Conservation (phyloP, 1,140 invertebrate genomes). For the Ganaspis sp. region DNA sequence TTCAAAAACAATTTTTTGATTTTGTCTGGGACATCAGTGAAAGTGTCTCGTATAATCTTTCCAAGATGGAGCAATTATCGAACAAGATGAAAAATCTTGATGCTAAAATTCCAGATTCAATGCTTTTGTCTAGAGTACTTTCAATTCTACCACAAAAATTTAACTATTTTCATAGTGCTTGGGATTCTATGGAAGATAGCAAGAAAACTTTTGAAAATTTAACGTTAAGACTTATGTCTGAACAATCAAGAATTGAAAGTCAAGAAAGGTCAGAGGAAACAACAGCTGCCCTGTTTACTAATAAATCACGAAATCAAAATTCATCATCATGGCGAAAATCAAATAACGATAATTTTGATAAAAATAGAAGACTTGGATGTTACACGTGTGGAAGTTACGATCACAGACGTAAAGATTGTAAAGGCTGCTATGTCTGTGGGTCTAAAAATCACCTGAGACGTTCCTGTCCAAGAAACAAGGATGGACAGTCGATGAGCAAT, state of each 20-base stretch:
- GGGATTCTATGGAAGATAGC: slow-evolving; percentile 56
- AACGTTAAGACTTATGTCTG: slow-evolving; percentile 56
- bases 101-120: background rate
- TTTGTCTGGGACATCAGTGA: slow-evolving; percentile 34
- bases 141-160: slow-evolving; percentile 54
- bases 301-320: background rate
- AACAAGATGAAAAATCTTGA: slow-evolving; percentile 33
- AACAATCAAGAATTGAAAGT: slow-evolving; percentile 55
- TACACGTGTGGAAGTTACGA: background rate
- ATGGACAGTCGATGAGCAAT: background rate
- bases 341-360: background rate
- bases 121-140: slow-evolving; percentile 19
- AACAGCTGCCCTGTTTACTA: background rate
- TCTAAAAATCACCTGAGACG: background rate
- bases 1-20: slow-evolving; percentile 53
- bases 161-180: slow-evolving; percentile 57
- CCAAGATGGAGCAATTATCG: slow-evolving; percentile 31
- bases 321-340: background rate
- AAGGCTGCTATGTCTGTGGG: background rate
- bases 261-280: background rate
- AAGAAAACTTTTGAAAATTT: slow-evolving; percentile 60
- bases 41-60: slow-evolving; percentile 30
- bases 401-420: slow-evolving; percentile 11
- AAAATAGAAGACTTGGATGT: background rate
- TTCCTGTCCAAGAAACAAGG: background rate